A percentile compares a stretch with the other conserved stretches of the same genome.
These are phyloP conservation scores for fruit fly (Drosophila melanogaster) DNA, from an alignment of 1,140 invertebrate species.

Conservation along the genomic window DNA sequence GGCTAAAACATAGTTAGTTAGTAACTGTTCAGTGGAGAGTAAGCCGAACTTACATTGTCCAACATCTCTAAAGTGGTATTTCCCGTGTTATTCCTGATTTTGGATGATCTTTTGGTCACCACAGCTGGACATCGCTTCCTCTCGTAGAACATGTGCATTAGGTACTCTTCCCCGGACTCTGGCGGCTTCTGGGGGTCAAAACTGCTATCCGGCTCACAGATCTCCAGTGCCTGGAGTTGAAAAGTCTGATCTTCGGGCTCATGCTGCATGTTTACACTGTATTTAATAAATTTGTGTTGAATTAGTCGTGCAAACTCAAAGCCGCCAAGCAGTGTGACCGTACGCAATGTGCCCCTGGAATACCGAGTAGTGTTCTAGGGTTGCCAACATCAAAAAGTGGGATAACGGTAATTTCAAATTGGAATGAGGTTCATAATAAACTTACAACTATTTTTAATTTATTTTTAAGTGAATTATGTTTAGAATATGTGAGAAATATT, in stretches of 20 bases:
- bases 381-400: background rate
- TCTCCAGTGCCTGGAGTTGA: slow-evolving; percentile 75
- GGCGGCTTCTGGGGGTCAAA: slow-evolving; percentile 75
- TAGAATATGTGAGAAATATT: too few species aligned
- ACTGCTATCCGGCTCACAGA: slow-evolving; percentile 59
- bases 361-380: background rate
- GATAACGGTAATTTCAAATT: slow-evolving; percentile 4
- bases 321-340: slow-evolving; percentile 7
- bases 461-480: too few species aligned
- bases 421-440: background rate
- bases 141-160: slow-evolving; percentile 79
- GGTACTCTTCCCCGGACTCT: slow-evolving; percentile 71
- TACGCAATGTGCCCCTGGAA: background rate
- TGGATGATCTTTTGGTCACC: slow-evolving; percentile 61
- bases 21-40: background rate
- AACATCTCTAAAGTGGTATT: slow-evolving; percentile 21
- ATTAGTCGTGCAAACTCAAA: background rate
- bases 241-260: slow-evolving; percentile 61
- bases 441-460: background rate
- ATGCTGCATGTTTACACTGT: slow-evolving; percentile 39
- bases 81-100: slow-evolving; percentile 29
- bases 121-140: slow-evolving; percentile 75
- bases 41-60: slow-evolving; percentile 27
- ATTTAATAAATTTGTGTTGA: background rate
- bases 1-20: slow-evolving; percentile 11